Evolutionary conservation across 2,888 invertebrate genomes (phyloP).

Genomic region (Lepidochrysops patricia): DNA sequence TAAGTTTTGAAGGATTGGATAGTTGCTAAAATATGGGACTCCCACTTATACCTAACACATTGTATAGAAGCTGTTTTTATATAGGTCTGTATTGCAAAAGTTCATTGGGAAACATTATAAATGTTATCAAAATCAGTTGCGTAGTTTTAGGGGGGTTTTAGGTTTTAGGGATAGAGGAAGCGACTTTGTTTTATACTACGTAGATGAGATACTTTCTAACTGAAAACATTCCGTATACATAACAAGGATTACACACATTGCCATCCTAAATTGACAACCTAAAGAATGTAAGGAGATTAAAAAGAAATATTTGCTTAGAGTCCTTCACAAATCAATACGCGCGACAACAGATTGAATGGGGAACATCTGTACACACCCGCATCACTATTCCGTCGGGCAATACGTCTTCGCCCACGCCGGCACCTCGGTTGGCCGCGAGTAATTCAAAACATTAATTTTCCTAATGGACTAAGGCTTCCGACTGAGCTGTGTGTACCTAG

Average conservation of each 20-base stretch:
- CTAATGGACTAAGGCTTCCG: slow-evolving; percentile 68
- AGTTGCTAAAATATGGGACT: too few relatives aligned
- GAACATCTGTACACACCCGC: slow-evolving; percentile 20
- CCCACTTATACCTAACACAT: too few relatives aligned
- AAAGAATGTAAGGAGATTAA: slow-evolving; percentile 5
- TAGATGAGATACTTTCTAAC: too few relatives aligned
- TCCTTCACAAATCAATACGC: slow-evolving; percentile 10
- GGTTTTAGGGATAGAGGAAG: too few relatives aligned
- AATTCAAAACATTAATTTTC: slow-evolving; percentile 75
- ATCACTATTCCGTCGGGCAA: slow-evolving; percentile 27
- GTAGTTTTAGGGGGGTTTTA: too few relatives aligned
- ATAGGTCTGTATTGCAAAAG: too few relatives aligned
- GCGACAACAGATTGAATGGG: slow-evolving; percentile 9
- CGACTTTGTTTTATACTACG: too few relatives aligned
- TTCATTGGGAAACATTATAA: too few relatives aligned
- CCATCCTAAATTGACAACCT: neutral
- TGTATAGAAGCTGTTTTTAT: too few relatives aligned
- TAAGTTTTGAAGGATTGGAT: too few relatives aligned
- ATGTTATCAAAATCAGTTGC: too few relatives aligned
- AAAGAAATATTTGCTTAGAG: slow-evolving; percentile 10
- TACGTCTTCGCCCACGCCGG: slow-evolving; percentile 35
- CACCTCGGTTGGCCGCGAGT: slow-evolving; percentile 38
- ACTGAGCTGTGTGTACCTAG: slow-evolving; percentile 47
- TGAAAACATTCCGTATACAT: too few relatives aligned
- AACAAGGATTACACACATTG: neutral